phyloP scores from a whole-genome alignment of 2,888 invertebrate genomes.

The Leucophenga maculata region DNA sequence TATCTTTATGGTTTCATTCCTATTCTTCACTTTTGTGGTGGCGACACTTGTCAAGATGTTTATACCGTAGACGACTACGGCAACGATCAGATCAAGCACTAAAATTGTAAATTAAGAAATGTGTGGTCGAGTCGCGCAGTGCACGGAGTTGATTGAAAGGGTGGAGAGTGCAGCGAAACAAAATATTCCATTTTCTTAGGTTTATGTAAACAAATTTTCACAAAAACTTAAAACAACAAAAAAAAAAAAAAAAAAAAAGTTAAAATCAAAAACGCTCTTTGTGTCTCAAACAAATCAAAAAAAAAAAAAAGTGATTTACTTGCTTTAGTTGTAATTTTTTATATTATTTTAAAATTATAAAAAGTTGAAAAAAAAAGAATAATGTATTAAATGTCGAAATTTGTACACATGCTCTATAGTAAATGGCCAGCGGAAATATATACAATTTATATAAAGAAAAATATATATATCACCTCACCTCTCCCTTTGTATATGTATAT shows the following conservation, averaged over 20 bases:
- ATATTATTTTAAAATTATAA: constrained; percentile 21
- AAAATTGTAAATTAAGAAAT: not conserved
- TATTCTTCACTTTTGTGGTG: constrained; percentile 69
- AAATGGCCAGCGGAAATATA: constrained; percentile 35
- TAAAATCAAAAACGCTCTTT: constrained; percentile 36
- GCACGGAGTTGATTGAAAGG: not conserved
- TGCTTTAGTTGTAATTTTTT: constrained; percentile 46
- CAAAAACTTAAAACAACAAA: constrained; percentile 32
- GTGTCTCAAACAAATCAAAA: constrained; percentile 32
- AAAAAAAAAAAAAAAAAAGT: constrained; percentile 29
- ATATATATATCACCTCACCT: constrained; percentile 22
- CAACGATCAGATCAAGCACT: no score
- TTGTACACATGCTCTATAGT: constrained; percentile 27
- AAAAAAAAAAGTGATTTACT: constrained; percentile 38
- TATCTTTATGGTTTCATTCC: constrained; percentile 69
- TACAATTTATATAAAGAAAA: constrained; percentile 29
- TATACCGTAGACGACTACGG: constrained; percentile 53
- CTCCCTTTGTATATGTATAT: constrained; percentile 22
- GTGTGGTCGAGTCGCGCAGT: constrained; percentile 18
- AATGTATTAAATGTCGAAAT: constrained; percentile 51
- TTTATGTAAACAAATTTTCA: constrained; percentile 39
- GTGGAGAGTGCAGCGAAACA: constrained; percentile 30
- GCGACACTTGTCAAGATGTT: constrained; percentile 70
- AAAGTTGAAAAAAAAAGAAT: constrained; percentile 16
- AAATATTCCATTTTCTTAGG: constrained; percentile 47